Percentiles rank a stretch among this genome's conserved stretches.
These are phyloP conservation scores for Enteromius argenteus DNA, from an alignment of 2,797 vertebrate species.

Conservation along the genomic window DNA sequence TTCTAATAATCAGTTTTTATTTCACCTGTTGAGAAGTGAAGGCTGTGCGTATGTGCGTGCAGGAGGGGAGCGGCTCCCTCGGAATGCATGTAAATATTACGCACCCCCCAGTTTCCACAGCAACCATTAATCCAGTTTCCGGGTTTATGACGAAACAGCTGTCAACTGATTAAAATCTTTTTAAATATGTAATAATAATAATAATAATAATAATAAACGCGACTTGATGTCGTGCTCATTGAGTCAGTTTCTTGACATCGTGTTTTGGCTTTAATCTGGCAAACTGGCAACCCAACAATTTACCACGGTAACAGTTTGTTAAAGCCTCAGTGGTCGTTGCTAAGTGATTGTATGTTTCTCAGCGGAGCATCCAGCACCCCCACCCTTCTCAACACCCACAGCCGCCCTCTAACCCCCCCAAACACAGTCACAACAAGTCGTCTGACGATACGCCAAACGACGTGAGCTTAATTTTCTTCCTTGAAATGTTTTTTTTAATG, in stretches of 20 bases:
- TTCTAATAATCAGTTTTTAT: neutral
- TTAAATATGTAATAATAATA: neutral
- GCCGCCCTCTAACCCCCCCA: conserved; percentile 17
- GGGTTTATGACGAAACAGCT: conserved; percentile 55
- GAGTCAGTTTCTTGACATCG: neutral
- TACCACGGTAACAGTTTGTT: conserved; percentile 82
- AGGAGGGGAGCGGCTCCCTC: conserved; percentile 63
- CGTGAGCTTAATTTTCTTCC: neutral
- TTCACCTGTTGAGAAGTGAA: conserved; percentile 14
- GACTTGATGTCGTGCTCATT: neutral
- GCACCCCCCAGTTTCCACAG: conserved; percentile 61
- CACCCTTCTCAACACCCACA: conserved; percentile 47
- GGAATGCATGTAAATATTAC: conserved; percentile 72
- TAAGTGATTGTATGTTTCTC: conserved; percentile 78
- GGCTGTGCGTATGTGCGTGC: conserved; percentile 61
- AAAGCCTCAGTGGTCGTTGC: conserved; percentile 83
- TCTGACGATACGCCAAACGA: neutral
- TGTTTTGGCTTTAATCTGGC: conserved; percentile 11
- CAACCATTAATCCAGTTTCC: conserved; percentile 65
- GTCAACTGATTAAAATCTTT: conserved; percentile 38
- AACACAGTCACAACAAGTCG: neutral
- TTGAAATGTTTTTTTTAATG: neutral
- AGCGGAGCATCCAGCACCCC: conserved; percentile 77
- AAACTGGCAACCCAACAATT: neutral
- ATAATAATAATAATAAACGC: neutral